Evolutionary conservation across 1,140 invertebrate species (phyloP), one percentile per base, ranked within the genome.

Genomic region (Steinernema khuongi): DNA sequence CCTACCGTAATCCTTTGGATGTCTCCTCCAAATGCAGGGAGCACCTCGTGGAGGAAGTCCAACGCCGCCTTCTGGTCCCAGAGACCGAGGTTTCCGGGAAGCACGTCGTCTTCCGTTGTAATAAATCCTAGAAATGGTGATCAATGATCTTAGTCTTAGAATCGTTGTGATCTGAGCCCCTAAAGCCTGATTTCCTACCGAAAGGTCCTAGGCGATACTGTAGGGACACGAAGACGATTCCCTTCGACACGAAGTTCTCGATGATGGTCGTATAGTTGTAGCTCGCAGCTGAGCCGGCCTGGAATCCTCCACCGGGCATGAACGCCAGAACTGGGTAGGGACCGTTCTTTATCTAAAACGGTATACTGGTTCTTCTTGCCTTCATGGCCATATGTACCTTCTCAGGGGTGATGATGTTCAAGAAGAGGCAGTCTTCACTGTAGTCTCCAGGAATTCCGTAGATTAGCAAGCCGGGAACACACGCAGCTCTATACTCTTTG

Each of bases 61-160:
- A 96, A 90, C 0, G 93, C 94, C 81, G 94, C 79, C 0, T 91
- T 90, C 87, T 94, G 93, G 87, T 96, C 94, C 90, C 91, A 87
- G 28, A 88, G 78, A 19, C 88, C 88, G 44, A 81, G 78, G 76
- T 89, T 89, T 60, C 88, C 88, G 22, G 82, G 81, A 44, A 72
- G 70, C 4, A 50, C 68, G 0, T 19, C 17, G 1, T 75, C 80
- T 36, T 82, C 85, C 79, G 93, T 86, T 81, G 26, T 31, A 22
- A 33, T 36, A 41, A 72, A 74, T 7, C 73, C 72, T 74, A n/a
- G 43, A 1, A 71, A n/a, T 7, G 71, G 17, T 31, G 19, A 60
- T 7, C 50, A 60, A n/a, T 60, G 14, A 7, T 7, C 22, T n/a
- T 60, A 7, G 22, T n/a, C n/a, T 7, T n/a, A n/a, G n/a, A n/a